A percentile compares a stretch with the other conserved stretches of the same genome.
phyloP scores from a whole-genome alignment of 2,797 vertebrate species.

The Hypotaenidia philippensis region DNA sequence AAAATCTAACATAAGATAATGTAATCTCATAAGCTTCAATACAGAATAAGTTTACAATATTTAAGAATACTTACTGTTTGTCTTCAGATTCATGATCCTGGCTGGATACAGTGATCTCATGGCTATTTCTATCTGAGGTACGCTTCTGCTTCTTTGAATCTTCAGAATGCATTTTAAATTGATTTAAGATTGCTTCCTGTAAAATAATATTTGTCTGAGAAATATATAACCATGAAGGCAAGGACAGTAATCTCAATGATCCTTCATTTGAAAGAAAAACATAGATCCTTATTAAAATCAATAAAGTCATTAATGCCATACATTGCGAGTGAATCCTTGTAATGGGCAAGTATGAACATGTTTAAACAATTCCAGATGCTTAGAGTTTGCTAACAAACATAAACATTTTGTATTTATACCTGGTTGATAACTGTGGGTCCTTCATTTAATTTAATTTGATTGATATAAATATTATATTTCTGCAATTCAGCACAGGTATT shows the following conservation, averaged over 20 bases:
- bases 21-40: background rate
- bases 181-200: background rate
- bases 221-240: background rate
- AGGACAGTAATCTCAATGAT: background rate
- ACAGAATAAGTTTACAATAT: background rate
- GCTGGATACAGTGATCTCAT: background rate
- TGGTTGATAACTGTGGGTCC: background rate
- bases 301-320: background rate
- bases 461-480: background rate
- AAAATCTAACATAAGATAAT: background rate
- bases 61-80: slow-evolving; percentile 50
- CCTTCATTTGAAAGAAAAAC: background rate
- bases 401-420: background rate
- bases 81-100: background rate
- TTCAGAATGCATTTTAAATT: slow-evolving; percentile 52
- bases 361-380: background rate
- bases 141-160: background rate
- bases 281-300: background rate
- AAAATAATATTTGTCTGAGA: background rate
- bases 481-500: background rate
- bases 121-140: background rate
- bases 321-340: background rate
- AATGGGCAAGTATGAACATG: background rate
- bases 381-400: background rate
- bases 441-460: background rate